Evolutionary conservation across 92 coral and sea anemone genomes (phyloP).

Genomic region (Actinostola sp.): DNA sequence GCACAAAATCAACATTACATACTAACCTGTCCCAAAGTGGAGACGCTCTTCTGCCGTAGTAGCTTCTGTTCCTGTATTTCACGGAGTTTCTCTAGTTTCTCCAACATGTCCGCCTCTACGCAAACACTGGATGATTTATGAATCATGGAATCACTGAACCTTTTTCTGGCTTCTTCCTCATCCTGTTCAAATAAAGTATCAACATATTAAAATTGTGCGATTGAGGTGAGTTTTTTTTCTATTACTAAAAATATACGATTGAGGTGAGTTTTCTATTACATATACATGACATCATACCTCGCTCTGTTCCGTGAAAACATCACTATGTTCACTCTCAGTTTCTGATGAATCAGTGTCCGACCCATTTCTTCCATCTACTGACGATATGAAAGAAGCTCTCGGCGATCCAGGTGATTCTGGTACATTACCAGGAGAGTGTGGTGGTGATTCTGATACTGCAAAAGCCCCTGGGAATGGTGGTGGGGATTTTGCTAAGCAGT

Average conservation of each 20-base stretch:
- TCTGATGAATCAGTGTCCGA: constrained; percentile 80
- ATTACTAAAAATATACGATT: too few species aligned
- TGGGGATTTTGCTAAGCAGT: constrained; percentile 74
- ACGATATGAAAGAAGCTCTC: constrained; percentile 29
- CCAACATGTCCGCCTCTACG: constrained; percentile 63
- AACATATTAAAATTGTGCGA: too few species aligned
- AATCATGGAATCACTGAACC: constrained; percentile 35
- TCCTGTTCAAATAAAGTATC: constrained; percentile 8
- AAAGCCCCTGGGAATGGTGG: constrained; percentile 63
- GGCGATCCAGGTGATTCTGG: constrained; percentile 48
- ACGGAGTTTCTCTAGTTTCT: constrained; percentile 61
- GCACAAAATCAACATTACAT: not conserved
- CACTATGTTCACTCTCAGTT: constrained; percentile 80
- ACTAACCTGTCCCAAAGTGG: constrained; percentile 79
- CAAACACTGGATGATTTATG: constrained; percentile 85
- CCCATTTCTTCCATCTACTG: constrained; percentile 18
- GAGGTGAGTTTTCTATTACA: too few species aligned
- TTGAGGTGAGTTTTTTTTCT: too few species aligned
- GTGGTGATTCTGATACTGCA: constrained; percentile 57
- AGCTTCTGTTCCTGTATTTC: constrained; percentile 54
- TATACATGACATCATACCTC: constrained; percentile 35
- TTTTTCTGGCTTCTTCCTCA: constrained; percentile 45
- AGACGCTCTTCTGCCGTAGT: constrained; percentile 70
- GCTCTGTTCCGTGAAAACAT: constrained; percentile 72
- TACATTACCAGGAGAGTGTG: constrained; percentile 18